Evolutionary conservation across 2,797 vertebrate genomes (phyloP).

Genomic region (Hyperoplus lanceolatus): DNA sequence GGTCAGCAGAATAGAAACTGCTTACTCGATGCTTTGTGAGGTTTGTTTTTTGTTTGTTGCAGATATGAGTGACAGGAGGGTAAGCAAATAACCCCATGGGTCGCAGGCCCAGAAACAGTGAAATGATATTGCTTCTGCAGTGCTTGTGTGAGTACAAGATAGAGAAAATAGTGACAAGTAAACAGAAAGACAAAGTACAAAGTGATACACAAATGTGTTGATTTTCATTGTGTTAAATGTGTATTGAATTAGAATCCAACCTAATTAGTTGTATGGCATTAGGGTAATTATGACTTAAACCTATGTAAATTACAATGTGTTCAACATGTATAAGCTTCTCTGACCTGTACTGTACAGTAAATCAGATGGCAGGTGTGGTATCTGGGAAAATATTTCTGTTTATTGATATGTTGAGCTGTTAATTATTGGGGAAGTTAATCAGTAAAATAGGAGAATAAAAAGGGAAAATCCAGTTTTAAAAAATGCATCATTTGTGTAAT

Average conservation of each 20-base stretch:
- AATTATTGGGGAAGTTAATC: neutral
- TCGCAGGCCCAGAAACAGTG: slow-evolving; percentile 56
- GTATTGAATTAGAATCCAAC: neutral
- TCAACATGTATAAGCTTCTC: neutral
- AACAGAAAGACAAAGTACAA: slow-evolving; percentile 6
- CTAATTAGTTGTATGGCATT: neutral
- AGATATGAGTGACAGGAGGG: slow-evolving; percentile 80
- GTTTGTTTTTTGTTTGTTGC: slow-evolving; percentile 77
- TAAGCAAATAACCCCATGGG: slow-evolving; percentile 67
- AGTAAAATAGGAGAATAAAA: neutral
- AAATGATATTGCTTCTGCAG: slow-evolving; percentile 59
- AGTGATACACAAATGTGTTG: neutral
- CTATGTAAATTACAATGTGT: neutral
- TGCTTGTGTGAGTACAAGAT: slow-evolving; percentile 38
- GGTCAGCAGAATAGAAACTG: slow-evolving; percentile 82
- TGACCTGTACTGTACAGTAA: neutral
- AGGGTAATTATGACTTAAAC: neutral
- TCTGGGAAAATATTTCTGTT: neutral
- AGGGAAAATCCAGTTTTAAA: neutral
- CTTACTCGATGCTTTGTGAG: slow-evolving; percentile 71
- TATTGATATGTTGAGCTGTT: neutral
- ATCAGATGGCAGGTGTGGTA: neutral
- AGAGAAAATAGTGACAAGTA: slow-evolving; percentile 9
- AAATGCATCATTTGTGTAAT: neutral
- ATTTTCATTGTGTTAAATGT: neutral